Base-by-base conservation (phyloP, 1,140 invertebrate species). In the Panagrolaimus sp. region DNA sequence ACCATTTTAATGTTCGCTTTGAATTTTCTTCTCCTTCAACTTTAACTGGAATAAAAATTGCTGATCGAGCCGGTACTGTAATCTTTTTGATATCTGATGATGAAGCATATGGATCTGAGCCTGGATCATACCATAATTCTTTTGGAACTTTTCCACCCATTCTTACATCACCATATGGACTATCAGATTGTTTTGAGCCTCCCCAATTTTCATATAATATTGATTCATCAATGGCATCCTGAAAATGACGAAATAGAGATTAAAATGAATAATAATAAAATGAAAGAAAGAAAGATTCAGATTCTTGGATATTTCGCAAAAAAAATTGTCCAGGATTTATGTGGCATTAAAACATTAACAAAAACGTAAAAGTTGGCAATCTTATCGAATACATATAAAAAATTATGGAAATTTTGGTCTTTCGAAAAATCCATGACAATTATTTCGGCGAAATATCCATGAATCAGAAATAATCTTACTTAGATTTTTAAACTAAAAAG, bases 171-270 rank as follows among this genome's bases (percentile, higher is more conserved):
- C 76, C 76, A 58, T 64, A 76, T 26, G 72, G 65, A 12, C 63
- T 76, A 10, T 68, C 67, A 46, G 73, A 47, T 38, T 67, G 38
- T 46, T 73, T 17, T 10, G 68, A 76, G 12, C 76, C 76, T 44
- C 76, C 76, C 76, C 76, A 78, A 48, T 77, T 76, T 32, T 71
- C 68, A 43, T 68, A 78, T 7, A 78, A 74, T 2, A 76, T 65
- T 8, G 76, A 55, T 58, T 75, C 71, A 26, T 72, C 76, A 45
- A 78, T 76, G 24, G 21, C 63, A 46, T 75, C 74, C 71, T 77
- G 43, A 45, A 74, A 76, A 17, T 14, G 26, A 26, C 14, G 32
- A 17, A 28, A n/a, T n/a, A n/a, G 7, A 38, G 32, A 38, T 38
- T 38, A 38, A 38, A 38, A n/a, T n/a, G 32, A 38, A 38, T 2